These are phyloP conservation scores for Electrona antarctica DNA, from an alignment of 2,113 vertebrate species.

Conservation along the genomic window DNA sequence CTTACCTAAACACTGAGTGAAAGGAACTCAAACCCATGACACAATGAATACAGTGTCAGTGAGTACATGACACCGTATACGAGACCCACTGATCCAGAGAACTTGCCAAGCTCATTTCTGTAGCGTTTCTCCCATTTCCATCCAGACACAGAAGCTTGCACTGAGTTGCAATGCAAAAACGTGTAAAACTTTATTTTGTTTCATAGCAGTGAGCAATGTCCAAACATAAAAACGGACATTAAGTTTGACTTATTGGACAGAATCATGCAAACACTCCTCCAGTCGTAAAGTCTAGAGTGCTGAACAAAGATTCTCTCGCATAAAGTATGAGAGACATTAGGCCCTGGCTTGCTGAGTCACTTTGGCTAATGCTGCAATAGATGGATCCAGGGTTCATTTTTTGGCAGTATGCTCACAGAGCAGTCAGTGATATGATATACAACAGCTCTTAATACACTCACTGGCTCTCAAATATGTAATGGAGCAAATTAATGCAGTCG, in stretches of 20 bases:
- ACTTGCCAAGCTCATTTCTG: not conserved
- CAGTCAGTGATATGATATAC: slow-evolving; percentile 72
- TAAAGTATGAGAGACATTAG: slow-evolving; percentile 38
- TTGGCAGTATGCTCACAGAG: slow-evolving; percentile 57
- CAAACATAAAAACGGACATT: not conserved
- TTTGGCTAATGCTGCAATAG: slow-evolving; percentile 47
- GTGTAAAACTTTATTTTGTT: not conserved
- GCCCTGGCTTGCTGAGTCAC: slow-evolving; percentile 56
- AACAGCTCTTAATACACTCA: slow-evolving; percentile 74
- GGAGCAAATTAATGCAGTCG: slow-evolving; percentile 71
- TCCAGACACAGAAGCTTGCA: slow-evolving; percentile 4
- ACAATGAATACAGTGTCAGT: too few relatives aligned
- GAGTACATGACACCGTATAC: slow-evolving; percentile 1
- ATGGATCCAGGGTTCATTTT: slow-evolving; percentile 46
- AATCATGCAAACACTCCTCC: slow-evolving; percentile 2
- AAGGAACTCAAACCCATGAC: too few relatives aligned
- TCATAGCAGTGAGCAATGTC: slow-evolving; percentile 11
- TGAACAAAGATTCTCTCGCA: slow-evolving; percentile 38
- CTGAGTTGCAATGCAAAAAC: slow-evolving; percentile 16
- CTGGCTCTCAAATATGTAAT: slow-evolving; percentile 73
- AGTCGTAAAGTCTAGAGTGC: slow-evolving; percentile 1
- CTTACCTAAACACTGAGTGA: too few relatives aligned
- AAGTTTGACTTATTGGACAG: slow-evolving; percentile 14
- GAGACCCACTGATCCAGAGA: slow-evolving; percentile 3
- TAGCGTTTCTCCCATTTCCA: not conserved